Conservation (phyloP, 2,113 vertebrate genomes). For the Phalacrocorax pelagicus region DNA sequence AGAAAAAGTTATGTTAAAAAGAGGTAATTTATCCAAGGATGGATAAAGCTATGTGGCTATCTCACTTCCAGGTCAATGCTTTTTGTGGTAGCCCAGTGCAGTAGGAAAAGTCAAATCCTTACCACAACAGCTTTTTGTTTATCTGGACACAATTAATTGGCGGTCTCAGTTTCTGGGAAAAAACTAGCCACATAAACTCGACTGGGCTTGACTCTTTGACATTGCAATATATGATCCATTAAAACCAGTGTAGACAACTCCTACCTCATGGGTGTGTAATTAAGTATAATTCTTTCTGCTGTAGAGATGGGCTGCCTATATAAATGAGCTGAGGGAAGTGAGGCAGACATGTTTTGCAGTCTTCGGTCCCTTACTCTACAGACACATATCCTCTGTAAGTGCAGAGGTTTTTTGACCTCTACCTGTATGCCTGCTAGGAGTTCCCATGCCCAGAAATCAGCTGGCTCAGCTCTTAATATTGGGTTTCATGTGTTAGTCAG, state of each 20-base stretch:
- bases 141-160: background rate
- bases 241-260: fast-evolving
- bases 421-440: background rate
- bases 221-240: background rate
- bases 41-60: background rate
- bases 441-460: background rate
- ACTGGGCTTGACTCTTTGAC: background rate
- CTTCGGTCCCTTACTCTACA: background rate
- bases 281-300: background rate
- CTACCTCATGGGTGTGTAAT: fast-evolving
- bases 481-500: fast-evolving
- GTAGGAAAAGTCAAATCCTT: background rate
- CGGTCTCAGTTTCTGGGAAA: background rate
- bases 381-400: fast-evolving
- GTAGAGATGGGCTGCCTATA: fast-evolving
- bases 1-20: background rate
- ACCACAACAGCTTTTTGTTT: background rate
- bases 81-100: background rate
- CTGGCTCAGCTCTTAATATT: background rate
- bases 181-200: background rate
- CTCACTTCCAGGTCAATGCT: background rate
- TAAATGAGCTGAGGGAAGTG: fast-evolving
- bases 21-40: background rate
- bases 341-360: background rate
- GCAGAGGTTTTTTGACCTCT: background rate